Percentiles rank a stretch among this genome's conserved stretches.
These are phyloP conservation scores for Dipodomys stephensi DNA, from an alignment of 2,113 vertebrate species.

Conservation along the genomic window DNA sequence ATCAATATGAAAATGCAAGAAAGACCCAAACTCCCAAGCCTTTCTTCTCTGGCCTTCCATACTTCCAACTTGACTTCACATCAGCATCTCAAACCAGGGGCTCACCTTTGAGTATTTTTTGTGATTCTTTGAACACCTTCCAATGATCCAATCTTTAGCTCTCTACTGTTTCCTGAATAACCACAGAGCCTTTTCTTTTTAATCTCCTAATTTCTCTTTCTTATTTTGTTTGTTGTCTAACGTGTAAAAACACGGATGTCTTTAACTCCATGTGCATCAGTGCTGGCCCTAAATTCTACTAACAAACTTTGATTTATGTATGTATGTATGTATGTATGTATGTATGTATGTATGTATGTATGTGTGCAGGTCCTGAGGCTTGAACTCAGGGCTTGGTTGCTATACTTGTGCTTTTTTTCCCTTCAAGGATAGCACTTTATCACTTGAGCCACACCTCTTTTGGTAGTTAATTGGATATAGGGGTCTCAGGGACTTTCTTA, in stretches of 20 bases:
- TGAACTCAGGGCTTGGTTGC: no score
- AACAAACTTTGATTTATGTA: not conserved
- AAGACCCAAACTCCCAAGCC: not conserved
- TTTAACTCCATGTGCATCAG: not conserved
- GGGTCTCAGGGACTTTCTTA: no score
- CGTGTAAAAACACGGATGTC: not conserved
- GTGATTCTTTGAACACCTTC: not conserved
- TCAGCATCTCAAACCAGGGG: not conserved
- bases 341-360: no score
- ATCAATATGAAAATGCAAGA: not conserved
- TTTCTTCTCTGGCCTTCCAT: not conserved
- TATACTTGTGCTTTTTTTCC: no score
- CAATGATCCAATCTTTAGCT: not conserved
- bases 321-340: no score
- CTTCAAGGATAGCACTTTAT: no score
- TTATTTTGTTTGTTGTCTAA: not conserved
- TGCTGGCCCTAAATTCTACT: not conserved
- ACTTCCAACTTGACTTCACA: not conserved
- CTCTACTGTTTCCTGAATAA: not conserved
- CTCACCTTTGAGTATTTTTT: not conserved
- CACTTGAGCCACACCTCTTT: no score
- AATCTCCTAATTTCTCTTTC: not conserved
- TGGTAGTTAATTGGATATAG: no score
- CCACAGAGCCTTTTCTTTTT: rapidly evolving
- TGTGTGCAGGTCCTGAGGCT: no score